Conservation (phyloP, 2,888 invertebrate genomes). For the Cephus rjabovi region DNA sequence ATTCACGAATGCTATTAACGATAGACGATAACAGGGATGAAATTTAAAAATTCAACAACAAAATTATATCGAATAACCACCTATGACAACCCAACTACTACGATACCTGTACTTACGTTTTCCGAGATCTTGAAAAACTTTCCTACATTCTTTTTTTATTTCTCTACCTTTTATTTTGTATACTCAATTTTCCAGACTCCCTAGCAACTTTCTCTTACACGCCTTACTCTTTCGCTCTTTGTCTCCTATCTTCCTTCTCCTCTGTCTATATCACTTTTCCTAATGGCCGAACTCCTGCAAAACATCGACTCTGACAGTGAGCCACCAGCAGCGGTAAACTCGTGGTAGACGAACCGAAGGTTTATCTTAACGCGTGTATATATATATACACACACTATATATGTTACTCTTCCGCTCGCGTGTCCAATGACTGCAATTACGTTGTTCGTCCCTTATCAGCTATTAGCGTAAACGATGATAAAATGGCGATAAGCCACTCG, state of each 20-base stretch:
- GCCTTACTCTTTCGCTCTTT: slow-evolving; percentile 10
- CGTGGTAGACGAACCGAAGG: not conserved
- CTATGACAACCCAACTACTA: not conserved
- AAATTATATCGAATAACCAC: not conserved
- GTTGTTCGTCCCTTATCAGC: not conserved
- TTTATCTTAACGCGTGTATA: not conserved
- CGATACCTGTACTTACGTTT: not conserved
- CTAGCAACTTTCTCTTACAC: slow-evolving; percentile 2
- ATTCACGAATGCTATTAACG: not conserved
- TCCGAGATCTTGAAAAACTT: not conserved
- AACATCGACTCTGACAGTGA: not conserved
- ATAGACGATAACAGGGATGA: not conserved
- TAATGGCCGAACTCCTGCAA: not conserved
- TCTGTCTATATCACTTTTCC: slow-evolving; percentile 5
- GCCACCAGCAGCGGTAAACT: slow-evolving; percentile 21
- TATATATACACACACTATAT: slow-evolving; percentile 4
- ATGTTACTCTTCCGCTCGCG: not conserved
- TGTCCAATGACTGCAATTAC: not conserved
- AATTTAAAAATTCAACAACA: not conserved
- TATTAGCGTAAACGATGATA: not conserved
- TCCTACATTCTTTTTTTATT: not conserved
- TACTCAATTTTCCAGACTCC: not conserved
- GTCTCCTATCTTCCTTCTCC: not conserved
- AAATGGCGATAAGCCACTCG: not conserved
- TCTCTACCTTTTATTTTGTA: not conserved